Evolutionary conservation across 2,888 invertebrate genomes (phyloP).

Genomic region (Ypsolopha sequella): DNA sequence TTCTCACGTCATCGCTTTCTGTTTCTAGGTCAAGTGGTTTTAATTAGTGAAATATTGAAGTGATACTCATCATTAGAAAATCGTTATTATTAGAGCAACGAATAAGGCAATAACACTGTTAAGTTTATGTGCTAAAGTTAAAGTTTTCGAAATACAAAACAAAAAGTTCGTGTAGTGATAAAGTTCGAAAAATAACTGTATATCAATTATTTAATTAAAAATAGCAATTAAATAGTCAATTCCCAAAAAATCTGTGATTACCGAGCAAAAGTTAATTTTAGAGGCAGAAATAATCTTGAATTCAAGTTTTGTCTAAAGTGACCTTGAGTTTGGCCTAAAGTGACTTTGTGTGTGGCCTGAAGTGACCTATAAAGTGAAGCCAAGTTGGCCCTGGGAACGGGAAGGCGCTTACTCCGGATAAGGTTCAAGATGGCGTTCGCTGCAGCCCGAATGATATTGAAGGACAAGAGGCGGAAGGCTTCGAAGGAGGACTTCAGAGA

Average conservation of each 20-base stretch:
- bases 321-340: slow-evolving; percentile 8
- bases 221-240: slow-evolving; percentile 39
- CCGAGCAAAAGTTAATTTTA: slow-evolving; percentile 15
- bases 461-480: slow-evolving; percentile 84
- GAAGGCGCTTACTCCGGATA: slow-evolving; percentile 7
- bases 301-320: slow-evolving; percentile 5
- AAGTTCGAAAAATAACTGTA: slow-evolving; percentile 5
- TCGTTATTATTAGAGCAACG: not conserved
- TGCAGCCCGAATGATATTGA: slow-evolving; percentile 86
- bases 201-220: slow-evolving; percentile 14
- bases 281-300: not conserved
- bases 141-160: not conserved
- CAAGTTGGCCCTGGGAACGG: slow-evolving; percentile 18
- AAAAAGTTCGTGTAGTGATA: slow-evolving; percentile 3
- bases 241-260: slow-evolving; percentile 36
- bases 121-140: slow-evolving; percentile 1
- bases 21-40: too few relatives aligned
- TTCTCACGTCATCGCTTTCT: too few relatives aligned
- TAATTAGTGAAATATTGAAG: too few relatives aligned
- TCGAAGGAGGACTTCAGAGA: slow-evolving; percentile 84
- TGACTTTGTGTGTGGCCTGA: not conserved
- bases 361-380: not conserved
- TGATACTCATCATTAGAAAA: too few relatives aligned
- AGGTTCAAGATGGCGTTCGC: slow-evolving; percentile 81
- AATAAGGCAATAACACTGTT: slow-evolving; percentile 2